Conservation (phyloP, 2,113 vertebrate genomes). For the Rhynchopsitta pachyrhyncha region DNA sequence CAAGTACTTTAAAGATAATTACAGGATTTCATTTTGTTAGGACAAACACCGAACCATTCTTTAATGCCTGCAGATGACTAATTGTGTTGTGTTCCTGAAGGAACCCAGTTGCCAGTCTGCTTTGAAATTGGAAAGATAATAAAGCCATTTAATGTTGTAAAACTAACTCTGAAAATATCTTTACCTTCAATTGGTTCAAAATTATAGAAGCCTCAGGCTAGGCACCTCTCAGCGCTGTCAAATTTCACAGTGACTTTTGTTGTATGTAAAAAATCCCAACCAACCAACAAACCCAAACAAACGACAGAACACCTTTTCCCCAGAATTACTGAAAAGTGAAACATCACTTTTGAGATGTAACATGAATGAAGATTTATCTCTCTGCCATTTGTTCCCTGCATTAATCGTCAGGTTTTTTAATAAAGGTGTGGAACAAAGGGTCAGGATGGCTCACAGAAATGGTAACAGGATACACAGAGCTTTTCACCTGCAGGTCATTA, state of each 20-base stretch:
- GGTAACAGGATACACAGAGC: background rate
- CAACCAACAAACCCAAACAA: background rate
- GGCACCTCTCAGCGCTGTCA: background rate
- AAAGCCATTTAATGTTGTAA: slow-evolving; percentile 2
- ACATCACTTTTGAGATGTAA: background rate
- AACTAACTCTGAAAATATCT: background rate
- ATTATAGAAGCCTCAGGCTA: background rate
- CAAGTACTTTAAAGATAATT: slow-evolving; percentile 15
- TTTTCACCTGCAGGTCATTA: background rate
- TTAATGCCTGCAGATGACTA: background rate
- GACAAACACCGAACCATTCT: background rate
- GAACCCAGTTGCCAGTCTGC: background rate
- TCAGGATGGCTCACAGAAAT: slow-evolving; percentile 6
- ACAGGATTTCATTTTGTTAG: background rate
- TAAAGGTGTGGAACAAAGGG: slow-evolving; percentile 21
- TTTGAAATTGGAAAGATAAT: slow-evolving; percentile 35
- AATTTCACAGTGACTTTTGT: background rate
- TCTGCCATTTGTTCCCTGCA: background rate
- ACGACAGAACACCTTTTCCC: background rate
- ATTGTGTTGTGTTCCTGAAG: slow-evolving; percentile 24
- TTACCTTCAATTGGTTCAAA: background rate
- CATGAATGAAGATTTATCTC: background rate
- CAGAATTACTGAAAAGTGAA: background rate
- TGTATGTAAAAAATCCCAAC: background rate
- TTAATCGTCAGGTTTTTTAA: slow-evolving; percentile 49